A percentile compares a stretch with the other conserved stretches of the same genome.
Evolutionary conservation across 1,140 invertebrate genomes (phyloP).

Genomic region (Drosophila auraria): DNA sequence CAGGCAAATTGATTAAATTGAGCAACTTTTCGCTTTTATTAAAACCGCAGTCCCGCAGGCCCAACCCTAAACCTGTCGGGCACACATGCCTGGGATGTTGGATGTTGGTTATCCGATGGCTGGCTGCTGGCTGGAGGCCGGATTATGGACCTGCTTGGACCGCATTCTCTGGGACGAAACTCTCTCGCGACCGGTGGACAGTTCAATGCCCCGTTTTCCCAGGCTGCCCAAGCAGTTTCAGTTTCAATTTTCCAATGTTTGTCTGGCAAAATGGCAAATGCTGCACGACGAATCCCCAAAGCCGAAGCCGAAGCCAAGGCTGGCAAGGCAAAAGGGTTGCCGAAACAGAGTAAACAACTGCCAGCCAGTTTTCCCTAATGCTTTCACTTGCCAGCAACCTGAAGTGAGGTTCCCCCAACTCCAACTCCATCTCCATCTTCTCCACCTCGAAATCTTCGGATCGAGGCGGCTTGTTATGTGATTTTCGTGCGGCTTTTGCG

Average conservation of each 20-base stretch:
- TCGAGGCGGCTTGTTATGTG: conserved; percentile 63
- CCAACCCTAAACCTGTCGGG: conserved; percentile 48
- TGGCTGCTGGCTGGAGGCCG: conserved; percentile 1
- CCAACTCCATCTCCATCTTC: conserved; percentile 6
- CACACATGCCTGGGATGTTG: conserved; percentile 6
- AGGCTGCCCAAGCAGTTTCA: conserved; percentile 17
- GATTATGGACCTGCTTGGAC: conserved; percentile 40
- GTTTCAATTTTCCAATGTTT: conserved; percentile 14
- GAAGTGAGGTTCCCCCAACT: conserved; percentile 37
- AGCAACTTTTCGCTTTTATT: conserved; percentile 40
- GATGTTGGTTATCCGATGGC: not conserved
- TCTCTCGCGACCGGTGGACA: conserved; percentile 27
- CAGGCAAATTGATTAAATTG: conserved; percentile 38
- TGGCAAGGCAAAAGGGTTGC: conserved; percentile 59
- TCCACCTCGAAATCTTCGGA: conserved; percentile 18
- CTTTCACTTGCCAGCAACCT: conserved; percentile 73
- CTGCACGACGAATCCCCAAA: conserved; percentile 46
- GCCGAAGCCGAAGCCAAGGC: not conserved
- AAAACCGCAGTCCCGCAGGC: conserved; percentile 8
- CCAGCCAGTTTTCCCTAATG: conserved; percentile 72
- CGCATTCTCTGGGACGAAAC: conserved; percentile 42
- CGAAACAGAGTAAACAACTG: conserved; percentile 70
- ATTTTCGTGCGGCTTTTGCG: conserved; percentile 53
- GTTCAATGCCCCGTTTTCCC: conserved; percentile 58
- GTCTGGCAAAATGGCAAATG: conserved; percentile 58